A percentile compares a stretch with the other conserved stretches of the same genome.
phyloP scores from a whole-genome alignment of 1,140 invertebrate genomes.

The Chironomus tepperi region DNA sequence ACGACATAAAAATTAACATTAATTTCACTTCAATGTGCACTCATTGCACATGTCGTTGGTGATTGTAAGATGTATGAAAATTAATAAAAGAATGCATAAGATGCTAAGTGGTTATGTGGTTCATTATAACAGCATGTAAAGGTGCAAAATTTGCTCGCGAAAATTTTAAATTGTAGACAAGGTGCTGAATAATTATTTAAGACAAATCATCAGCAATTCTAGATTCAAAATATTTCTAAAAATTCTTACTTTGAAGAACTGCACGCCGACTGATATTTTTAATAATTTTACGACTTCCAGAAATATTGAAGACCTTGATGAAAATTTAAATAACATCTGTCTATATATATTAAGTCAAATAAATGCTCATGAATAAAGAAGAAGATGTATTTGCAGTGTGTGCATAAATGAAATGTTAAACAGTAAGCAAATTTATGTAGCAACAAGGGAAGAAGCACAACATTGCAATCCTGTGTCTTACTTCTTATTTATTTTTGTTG shows the following conservation, averaged over 20 bases:
- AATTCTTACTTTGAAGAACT: not conserved
- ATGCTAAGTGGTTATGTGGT: too few species aligned
- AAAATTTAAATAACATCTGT: slow-evolving; percentile 21
- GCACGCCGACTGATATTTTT: too few species aligned
- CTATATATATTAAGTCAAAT: not conserved
- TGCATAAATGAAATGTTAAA: too few species aligned
- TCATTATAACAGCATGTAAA: not conserved
- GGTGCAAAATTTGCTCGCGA: not conserved
- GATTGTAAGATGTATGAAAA: not conserved
- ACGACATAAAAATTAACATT: not conserved
- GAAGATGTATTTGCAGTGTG: too few species aligned
- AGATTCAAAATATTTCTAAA: not conserved
- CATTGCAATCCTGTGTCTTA: too few species aligned
- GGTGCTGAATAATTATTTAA: not conserved
- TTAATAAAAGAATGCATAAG: not conserved
- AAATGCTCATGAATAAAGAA: not conserved
- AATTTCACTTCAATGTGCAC: too few species aligned
- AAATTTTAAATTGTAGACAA: too few species aligned
- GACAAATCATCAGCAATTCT: not conserved
- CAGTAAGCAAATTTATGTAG: too few species aligned
- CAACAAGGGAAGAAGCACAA: too few species aligned
- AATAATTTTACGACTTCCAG: too few species aligned
- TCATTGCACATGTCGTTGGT: not conserved
- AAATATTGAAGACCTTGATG: not conserved
- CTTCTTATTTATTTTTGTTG: too few species aligned